Base-by-base conservation (phyloP, 2,113 vertebrate genomes). In the Ceuthmochares aereus region DNA sequence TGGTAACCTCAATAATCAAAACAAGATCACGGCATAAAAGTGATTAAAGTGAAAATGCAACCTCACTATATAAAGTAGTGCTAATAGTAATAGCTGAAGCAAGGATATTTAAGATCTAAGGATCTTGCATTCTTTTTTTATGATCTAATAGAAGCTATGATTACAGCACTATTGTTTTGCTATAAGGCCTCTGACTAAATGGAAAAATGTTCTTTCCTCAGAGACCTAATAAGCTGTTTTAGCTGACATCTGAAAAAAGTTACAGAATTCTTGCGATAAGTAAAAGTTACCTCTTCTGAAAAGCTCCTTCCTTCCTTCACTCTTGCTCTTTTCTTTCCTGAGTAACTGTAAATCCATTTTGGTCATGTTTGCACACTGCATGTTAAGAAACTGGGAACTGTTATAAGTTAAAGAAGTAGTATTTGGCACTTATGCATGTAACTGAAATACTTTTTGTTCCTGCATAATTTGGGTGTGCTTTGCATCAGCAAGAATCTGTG, bases 111-210 rank as follows among this genome's bases (percentile, higher is more conserved):
- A 94, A 97, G 93, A 96, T 96, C 93, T 95, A 96, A 96, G 84
- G 92, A 92, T 86, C 72, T 81, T 85, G 66, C 94, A 94, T 97
- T 96, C 93, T 95, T 96, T 85, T 96, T 96, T 97, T 93, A 97
- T 96, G 95, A 96, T 95, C 93, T 95, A 95, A 96, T 97, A 87
- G 76, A 77, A 95, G 96, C 87, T 97, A 94, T 94, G 95, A 83
- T 97, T 97, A 94, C 93, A 93, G 55, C 43, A 70, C 79, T 87
- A 82, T 97, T 97, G 95, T 96, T 97, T 94, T 95, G 55, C 84
- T 96, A 34, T 75, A 89, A 96, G 89, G 64, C 67, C 85, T 86
- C 76, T 94, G 67, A 94, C 76, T 96, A 96, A 97, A 96, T 89
- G 84, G 90, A 95, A 95, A 96, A 96, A 94, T 87, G 37, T 81